Evolutionary conservation across 2,113 vertebrate species (phyloP).

Genomic region (Caranx melampygus): DNA sequence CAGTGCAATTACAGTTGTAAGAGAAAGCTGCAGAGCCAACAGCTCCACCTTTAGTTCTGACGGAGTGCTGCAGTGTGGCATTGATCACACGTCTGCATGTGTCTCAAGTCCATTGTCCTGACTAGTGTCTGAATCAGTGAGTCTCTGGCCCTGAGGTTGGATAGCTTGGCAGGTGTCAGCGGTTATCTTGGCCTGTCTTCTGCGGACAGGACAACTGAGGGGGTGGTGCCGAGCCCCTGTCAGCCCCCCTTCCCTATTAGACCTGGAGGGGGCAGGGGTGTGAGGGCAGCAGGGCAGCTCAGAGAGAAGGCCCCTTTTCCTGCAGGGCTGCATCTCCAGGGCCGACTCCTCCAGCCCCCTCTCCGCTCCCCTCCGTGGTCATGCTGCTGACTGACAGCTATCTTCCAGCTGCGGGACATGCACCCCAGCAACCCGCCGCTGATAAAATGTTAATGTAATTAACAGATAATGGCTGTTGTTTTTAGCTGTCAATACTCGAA

Average conservation of each 20-base stretch:
- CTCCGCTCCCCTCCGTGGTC: constrained; percentile 37
- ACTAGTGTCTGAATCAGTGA: constrained; percentile 55
- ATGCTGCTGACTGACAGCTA: constrained; percentile 84
- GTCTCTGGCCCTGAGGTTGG: constrained; percentile 61
- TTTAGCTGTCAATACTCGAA: constrained; percentile 88
- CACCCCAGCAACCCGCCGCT: constrained; percentile 75
- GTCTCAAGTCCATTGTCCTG: constrained; percentile 67
- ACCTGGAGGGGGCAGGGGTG: constrained; percentile 63
- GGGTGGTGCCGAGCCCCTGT: constrained; percentile 71
- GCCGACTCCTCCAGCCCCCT: constrained; percentile 55
- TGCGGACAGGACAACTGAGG: constrained; percentile 72
- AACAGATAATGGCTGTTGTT: constrained; percentile 91
- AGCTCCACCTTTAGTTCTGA: constrained; percentile 64
- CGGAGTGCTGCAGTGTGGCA: constrained; percentile 44
- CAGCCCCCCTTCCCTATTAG: constrained; percentile 70
- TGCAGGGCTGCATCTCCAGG: constrained; percentile 63
- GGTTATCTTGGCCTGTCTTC: constrained; percentile 76
- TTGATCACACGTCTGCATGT: constrained; percentile 47
- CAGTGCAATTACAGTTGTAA: constrained; percentile 19
- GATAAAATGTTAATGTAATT: constrained; percentile 93
- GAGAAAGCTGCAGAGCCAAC: constrained; percentile 47
- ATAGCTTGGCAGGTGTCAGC: constrained; percentile 80
- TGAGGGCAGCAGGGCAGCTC: constrained; percentile 62
- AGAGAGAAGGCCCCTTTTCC: constrained; percentile 57
- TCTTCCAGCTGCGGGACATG: constrained; percentile 83